Percentiles rank a stretch among this genome's conserved stretches.
phyloP scores from a whole-genome alignment of 2,113 vertebrate species.

The Rhagologus leucostigma region DNA sequence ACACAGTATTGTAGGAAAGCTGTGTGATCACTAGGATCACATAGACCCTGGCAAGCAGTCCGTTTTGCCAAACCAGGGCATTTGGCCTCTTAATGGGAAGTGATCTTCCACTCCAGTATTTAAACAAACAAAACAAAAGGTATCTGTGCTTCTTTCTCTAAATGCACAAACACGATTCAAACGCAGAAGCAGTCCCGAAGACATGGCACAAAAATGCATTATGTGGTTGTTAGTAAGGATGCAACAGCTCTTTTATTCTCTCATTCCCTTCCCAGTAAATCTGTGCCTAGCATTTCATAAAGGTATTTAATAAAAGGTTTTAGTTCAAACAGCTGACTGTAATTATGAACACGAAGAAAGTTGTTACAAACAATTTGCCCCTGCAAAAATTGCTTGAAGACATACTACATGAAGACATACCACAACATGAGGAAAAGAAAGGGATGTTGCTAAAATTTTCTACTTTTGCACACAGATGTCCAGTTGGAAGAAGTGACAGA shows the following conservation, averaged over 20 bases:
- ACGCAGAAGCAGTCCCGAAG: background rate
- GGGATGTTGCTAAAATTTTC: background rate
- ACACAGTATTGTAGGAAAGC: background rate
- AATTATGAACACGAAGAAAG: background rate
- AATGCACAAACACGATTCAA: background rate
- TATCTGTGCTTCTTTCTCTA: background rate
- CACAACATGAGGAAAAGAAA: background rate
- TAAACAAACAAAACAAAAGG: background rate
- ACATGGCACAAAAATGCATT: background rate
- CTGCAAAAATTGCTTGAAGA: background rate
- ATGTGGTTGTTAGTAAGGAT: background rate
- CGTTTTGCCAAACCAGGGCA: background rate
- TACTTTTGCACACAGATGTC: background rate
- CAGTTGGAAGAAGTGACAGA: background rate
- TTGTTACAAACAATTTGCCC: background rate
- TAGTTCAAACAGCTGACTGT: background rate
- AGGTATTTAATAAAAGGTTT: background rate
- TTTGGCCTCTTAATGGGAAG: background rate
- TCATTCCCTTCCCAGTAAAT: background rate
- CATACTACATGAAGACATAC: background rate
- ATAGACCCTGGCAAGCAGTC: background rate
- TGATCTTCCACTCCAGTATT: background rate
- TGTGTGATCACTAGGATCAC: background rate
- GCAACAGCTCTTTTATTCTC: background rate
- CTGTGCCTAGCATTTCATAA: background rate